Evolutionary conservation across 2,888 invertebrate species (phyloP).

Genomic region (Nemurella pictetii): DNA sequence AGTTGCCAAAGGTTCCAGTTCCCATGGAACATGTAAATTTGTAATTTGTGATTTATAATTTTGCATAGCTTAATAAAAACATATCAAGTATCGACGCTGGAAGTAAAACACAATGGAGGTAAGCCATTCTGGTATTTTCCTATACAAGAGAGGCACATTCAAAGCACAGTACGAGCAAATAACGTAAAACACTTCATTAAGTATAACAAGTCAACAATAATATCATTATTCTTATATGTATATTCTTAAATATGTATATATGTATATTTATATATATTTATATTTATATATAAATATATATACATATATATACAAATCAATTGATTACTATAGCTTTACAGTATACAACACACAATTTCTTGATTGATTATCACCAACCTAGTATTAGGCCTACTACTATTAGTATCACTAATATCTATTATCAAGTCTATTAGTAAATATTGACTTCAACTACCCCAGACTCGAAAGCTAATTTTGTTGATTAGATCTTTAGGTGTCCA

Average conservation of each 20-base stretch:
- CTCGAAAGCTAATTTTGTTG: background rate
- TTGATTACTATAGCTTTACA: conserved; percentile 3
- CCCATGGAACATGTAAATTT: too few relatives aligned
- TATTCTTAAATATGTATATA: background rate
- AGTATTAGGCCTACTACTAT: conserved; percentile 26
- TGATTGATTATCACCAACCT: conserved; percentile 22
- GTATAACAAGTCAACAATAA: background rate
- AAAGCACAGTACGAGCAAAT: background rate
- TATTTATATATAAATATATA: too few relatives aligned
- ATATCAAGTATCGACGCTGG: background rate
- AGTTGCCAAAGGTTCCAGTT: background rate
- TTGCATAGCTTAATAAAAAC: background rate
- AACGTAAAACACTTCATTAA: background rate
- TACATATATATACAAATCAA: conserved; percentile 13
- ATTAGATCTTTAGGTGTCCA: background rate
- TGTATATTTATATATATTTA: background rate
- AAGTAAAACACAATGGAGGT: background rate
- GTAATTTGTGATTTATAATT: too few relatives aligned
- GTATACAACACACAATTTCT: conserved; percentile 17
- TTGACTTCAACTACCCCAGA: conserved; percentile 19
- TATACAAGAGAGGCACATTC: background rate
- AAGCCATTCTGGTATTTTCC: background rate
- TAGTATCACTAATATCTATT: conserved; percentile 20
- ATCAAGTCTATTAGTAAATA: conserved; percentile 27
- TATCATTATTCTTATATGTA: background rate